A percentile compares a stretch with the other conserved stretches of the same genome.
phyloP scores from a whole-genome alignment of 2,797 vertebrate species.

The Falco biarmicus region DNA sequence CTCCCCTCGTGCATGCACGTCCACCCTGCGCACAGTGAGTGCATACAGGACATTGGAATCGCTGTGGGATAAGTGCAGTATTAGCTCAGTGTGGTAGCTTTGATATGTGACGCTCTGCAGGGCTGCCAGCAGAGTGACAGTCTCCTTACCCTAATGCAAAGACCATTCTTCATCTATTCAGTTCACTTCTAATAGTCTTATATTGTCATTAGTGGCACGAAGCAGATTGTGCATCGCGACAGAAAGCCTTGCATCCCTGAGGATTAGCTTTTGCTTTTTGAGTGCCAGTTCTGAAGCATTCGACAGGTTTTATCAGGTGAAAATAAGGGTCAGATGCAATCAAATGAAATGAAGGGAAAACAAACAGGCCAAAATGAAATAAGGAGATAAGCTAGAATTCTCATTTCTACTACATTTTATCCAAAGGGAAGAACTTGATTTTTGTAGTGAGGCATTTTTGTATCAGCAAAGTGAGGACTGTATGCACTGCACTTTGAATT shows the following conservation, averaged over 20 bases:
- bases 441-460: background rate
- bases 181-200: slow-evolving; percentile 56
- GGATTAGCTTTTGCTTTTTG: background rate
- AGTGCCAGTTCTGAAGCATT: background rate
- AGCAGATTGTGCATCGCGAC: background rate
- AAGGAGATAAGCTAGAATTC: background rate
- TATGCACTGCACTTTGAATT: background rate
- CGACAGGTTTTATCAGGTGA: background rate
- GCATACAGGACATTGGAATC: slow-evolving; percentile 55
- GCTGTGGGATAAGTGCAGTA: slow-evolving; percentile 63
- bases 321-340: background rate
- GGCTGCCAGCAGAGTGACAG: slow-evolving; percentile 70
- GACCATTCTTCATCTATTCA: slow-evolving; percentile 55
- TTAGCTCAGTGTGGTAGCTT: slow-evolving; percentile 70
- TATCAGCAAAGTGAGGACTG: background rate
- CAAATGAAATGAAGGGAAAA: background rate
- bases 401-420: background rate
- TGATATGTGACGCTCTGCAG: slow-evolving; percentile 57
- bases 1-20: slow-evolving; percentile 7
- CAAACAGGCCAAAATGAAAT: background rate
- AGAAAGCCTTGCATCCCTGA: slow-evolving; percentile 1
- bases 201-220: slow-evolving; percentile 37
- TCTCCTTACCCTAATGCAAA: slow-evolving; percentile 59
- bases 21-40: slow-evolving; percentile 36
- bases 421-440: background rate